Evolutionary conservation across 2,888 invertebrate species (phyloP).

Genomic region (Nomada goodeniana): DNA sequence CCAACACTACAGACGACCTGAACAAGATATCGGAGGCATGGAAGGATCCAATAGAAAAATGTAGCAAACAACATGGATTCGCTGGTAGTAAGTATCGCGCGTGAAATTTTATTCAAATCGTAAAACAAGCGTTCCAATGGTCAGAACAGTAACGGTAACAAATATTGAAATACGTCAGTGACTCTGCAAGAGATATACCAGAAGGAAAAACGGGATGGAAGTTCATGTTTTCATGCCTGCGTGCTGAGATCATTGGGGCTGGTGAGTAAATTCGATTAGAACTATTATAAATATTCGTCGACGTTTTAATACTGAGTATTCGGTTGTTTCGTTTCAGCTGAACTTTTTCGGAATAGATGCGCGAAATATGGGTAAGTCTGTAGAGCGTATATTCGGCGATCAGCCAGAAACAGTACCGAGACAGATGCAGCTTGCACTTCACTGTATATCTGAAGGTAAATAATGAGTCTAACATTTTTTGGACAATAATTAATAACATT

Average conservation of each 20-base stretch:
- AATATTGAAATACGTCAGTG: slow-evolving; percentile 1
- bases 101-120: neutral
- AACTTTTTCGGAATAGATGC: neutral
- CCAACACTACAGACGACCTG: neutral
- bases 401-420: neutral
- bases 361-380: neutral
- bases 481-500: too few relatives aligned
- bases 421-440: too few relatives aligned
- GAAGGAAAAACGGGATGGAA: neutral
- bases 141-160: neutral
- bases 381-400: neutral
- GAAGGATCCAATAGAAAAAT: neutral
- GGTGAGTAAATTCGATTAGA: neutral
- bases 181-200: slow-evolving; percentile 2
- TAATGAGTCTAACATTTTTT: too few relatives aligned
- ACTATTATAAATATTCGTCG: too few relatives aligned
- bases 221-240: slow-evolving; percentile 14
- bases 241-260: neutral
- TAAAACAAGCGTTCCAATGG: too few relatives aligned
- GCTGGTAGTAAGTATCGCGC: neutral
- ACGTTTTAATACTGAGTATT: too few relatives aligned
- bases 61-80: slow-evolving; percentile 22
- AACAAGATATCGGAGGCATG: neutral
- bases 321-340: slow-evolving; percentile 15
- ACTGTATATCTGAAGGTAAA: slow-evolving; percentile 25